These are phyloP conservation scores for Himalopsyche phryganea DNA, from an alignment of 1,140 invertebrate genomes.

Conservation along the genomic window DNA sequence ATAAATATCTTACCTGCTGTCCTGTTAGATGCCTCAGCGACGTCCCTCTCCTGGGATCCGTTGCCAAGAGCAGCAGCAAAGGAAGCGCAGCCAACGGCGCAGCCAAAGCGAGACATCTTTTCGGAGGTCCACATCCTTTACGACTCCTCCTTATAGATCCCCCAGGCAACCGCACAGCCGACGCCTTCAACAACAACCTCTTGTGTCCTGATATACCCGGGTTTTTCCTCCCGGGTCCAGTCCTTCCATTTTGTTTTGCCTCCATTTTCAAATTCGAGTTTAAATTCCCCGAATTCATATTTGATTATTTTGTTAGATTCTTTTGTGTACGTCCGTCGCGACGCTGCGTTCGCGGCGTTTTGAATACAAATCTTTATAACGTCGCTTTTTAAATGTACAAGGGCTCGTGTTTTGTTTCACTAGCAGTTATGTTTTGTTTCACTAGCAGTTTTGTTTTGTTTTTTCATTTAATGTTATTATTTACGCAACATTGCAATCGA, in stretches of 20 bases:
- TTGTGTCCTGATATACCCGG: constrained; percentile 17
- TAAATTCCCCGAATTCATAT: constrained; percentile 9
- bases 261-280: constrained; percentile 20
- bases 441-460: no score
- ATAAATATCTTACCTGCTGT: constrained; percentile 21
- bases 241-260: constrained; percentile 6
- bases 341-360: no score
- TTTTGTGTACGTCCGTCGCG: no score
- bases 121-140: constrained; percentile 22
- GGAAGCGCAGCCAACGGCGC: constrained; percentile 27
- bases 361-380: no score
- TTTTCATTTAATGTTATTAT: no score
- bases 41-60: constrained; percentile 27
- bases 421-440: no score
- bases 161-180: constrained; percentile 1
- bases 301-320: neutral
- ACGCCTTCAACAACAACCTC: constrained; percentile 12
- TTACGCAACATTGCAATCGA: no score
- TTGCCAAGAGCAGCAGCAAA: constrained; percentile 26
- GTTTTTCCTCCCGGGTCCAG: constrained; percentile 16
- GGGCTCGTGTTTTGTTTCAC: no score
- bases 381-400: no score
- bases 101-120: constrained; percentile 23
- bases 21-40: constrained; percentile 21
- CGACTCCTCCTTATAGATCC: neutral